These are phyloP conservation scores for Protonibea diacanthus DNA, from an alignment of 2,797 vertebrate species.

Conservation along the genomic window DNA sequence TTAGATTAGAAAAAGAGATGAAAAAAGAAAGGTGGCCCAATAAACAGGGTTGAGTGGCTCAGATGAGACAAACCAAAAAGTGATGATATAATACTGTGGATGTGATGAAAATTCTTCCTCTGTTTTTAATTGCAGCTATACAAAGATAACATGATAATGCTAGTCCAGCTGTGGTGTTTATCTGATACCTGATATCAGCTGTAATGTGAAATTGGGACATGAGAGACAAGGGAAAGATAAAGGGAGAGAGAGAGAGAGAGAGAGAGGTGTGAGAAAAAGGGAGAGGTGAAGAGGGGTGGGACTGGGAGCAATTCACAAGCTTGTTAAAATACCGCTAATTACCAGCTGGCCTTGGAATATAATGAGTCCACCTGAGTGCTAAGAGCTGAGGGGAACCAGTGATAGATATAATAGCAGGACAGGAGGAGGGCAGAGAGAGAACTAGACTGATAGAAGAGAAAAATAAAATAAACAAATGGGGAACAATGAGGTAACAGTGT, in stretches of 20 bases:
- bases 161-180: conserved; percentile 56
- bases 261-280: conserved; percentile 32
- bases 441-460: conserved; percentile 17
- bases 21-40: conserved; percentile 51
- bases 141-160: conserved; percentile 51
- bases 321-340: conserved; percentile 79
- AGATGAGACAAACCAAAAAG: conserved; percentile 52
- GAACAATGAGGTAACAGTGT: conserved; percentile 32
- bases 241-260: conserved; percentile 1
- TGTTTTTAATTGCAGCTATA: conserved; percentile 53
- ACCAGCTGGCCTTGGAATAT: conserved; percentile 71
- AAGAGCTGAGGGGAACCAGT: conserved; percentile 56
- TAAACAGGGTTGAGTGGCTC: conserved; percentile 50
- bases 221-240: conserved; percentile 37
- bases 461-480: conserved; percentile 37
- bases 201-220: conserved; percentile 58
- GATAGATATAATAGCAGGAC: conserved; percentile 34
- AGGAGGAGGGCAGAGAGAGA: conserved; percentile 16
- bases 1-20: conserved; percentile 61
- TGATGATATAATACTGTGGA: conserved; percentile 38
- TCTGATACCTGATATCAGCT: conserved; percentile 64
- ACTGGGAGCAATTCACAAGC: conserved; percentile 72
- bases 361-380: conserved; percentile 71
- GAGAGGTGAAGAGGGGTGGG: conserved; percentile 58
- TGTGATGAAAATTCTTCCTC: conserved; percentile 30